A percentile compares a stretch with the other conserved stretches of the same genome.
phyloP scores from a whole-genome alignment of 1,140 invertebrate genomes.

The Macrobrachium nipponense region DNA sequence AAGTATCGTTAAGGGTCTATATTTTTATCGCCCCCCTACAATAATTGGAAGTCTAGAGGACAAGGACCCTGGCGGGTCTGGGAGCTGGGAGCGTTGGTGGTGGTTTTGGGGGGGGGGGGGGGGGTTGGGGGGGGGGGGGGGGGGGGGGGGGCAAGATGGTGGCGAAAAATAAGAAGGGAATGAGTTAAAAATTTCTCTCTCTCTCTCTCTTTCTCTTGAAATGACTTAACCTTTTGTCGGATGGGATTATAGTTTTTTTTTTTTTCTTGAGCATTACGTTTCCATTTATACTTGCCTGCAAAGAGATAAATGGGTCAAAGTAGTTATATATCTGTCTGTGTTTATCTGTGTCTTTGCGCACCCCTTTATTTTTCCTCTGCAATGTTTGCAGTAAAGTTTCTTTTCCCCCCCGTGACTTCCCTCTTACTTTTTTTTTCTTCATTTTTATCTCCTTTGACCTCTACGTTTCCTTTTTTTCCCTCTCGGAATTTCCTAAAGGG shows the following conservation, averaged over 20 bases:
- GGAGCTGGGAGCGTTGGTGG: no score
- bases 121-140: no score
- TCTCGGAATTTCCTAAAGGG: neutral
- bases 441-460: neutral
- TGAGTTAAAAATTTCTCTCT: no score
- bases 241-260: neutral
- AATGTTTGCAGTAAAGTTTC: neutral
- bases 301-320: neutral
- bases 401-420: neutral
- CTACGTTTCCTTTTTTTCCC: neutral
- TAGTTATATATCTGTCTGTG: slow-evolving; percentile 15
- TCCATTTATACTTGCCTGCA: neutral
- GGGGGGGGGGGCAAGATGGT: no score
- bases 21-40: no score
- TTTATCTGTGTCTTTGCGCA: slow-evolving; percentile 1
- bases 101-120: no score
- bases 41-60: no score
- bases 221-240: no score
- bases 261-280: neutral
- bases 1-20: no score
- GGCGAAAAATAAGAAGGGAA: no score
- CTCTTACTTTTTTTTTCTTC: neutral
- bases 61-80: no score
- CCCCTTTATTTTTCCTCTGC: neutral
- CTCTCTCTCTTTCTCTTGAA: no score